Evolutionary conservation across 2,113 vertebrate species (phyloP).

Genomic region (Gymnogyps californianus): DNA sequence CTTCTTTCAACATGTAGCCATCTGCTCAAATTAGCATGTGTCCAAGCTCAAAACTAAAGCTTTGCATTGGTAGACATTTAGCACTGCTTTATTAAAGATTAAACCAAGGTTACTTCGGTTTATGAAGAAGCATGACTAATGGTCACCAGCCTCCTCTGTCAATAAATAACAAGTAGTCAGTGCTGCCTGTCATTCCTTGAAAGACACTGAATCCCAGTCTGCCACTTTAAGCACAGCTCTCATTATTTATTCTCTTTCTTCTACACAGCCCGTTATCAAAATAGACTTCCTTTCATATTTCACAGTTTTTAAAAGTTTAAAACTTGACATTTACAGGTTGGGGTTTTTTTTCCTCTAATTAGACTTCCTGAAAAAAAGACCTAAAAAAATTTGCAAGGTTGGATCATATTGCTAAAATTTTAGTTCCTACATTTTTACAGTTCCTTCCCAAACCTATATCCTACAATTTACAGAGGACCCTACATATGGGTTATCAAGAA

Average conservation of each 20-base stretch:
- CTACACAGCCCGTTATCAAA: conserved; percentile 16
- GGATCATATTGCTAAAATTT: neutral
- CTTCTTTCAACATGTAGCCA: neutral
- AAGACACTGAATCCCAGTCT: conserved; percentile 8
- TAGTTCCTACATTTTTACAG: neutral
- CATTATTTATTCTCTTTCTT: conserved; percentile 69
- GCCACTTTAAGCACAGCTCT: conserved; percentile 28
- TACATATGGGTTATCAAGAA: neutral
- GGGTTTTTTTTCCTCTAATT: neutral
- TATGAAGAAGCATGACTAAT: neutral
- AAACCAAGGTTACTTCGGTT: neutral
- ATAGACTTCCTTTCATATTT: conserved; percentile 52
- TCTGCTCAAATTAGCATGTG: neutral
- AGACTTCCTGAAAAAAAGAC: neutral
- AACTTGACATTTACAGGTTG: conserved; percentile 3
- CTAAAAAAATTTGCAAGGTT: neutral
- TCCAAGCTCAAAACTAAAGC: neutral
- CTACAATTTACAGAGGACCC: neutral
- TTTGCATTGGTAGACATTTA: neutral
- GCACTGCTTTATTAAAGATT: neutral
- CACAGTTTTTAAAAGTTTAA: conserved; percentile 29
- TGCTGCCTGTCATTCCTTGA: conserved; percentile 12
- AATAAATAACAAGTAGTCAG: conserved; percentile 1
- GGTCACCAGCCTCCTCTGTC: neutral
- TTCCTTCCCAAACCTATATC: neutral